A percentile compares a stretch with the other conserved stretches of the same genome.
phyloP scores from a whole-genome alignment of 2,797 vertebrate species.

The Falco peregrinus region DNA sequence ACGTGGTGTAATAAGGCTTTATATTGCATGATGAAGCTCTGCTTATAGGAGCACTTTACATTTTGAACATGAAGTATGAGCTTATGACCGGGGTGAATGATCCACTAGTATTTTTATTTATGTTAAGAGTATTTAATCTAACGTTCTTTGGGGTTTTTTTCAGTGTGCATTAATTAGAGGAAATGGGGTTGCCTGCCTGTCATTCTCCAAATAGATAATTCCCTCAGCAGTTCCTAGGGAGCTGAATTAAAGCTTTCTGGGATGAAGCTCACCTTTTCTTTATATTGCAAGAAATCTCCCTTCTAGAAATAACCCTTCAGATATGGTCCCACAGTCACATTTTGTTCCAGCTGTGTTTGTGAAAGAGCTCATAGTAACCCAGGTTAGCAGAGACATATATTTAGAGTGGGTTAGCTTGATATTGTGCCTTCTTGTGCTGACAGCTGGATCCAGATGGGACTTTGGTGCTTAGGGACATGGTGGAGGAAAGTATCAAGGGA shows the following conservation, averaged over 20 bases:
- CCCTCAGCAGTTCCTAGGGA: neutral
- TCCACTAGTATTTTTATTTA: neutral
- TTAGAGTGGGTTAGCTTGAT: neutral
- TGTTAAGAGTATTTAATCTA: neutral
- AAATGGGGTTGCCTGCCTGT: neutral
- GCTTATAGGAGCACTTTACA: neutral
- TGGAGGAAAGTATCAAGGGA: neutral
- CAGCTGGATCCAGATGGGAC: neutral
- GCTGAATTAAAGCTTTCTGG: neutral
- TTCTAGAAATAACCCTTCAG: neutral
- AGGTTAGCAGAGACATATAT: neutral
- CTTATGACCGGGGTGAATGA: neutral
- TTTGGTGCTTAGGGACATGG: neutral
- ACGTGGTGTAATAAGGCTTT: neutral
- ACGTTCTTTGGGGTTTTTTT: neutral
- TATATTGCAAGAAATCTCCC: neutral
- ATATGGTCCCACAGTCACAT: neutral
- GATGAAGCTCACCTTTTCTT: neutral
- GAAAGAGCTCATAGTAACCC: neutral
- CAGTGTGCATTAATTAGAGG: neutral
- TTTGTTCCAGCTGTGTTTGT: neutral
- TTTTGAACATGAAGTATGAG: neutral
- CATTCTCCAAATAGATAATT: neutral
- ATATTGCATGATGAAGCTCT: neutral
- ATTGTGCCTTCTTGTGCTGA: neutral